phyloP scores from a whole-genome alignment of 2,888 invertebrate species.

The Amphipyra tragopoginis region DNA sequence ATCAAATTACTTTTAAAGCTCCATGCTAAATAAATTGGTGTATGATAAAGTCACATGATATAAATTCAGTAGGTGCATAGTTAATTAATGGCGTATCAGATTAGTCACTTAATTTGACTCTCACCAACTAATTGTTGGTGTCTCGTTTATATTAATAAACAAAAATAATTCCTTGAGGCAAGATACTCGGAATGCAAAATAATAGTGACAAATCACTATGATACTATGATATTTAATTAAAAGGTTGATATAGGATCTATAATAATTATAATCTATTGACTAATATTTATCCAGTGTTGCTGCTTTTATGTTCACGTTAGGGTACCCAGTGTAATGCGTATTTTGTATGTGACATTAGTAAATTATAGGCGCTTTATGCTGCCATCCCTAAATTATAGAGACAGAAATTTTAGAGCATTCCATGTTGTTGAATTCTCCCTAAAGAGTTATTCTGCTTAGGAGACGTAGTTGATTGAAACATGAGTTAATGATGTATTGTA shows the following conservation, averaged over 20 bases:
- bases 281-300: constrained; percentile 70
- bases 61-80: constrained; percentile 38
- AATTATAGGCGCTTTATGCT: constrained; percentile 59
- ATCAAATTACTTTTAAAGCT: constrained; percentile 27
- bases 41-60: constrained; percentile 43
- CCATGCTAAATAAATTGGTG: constrained; percentile 31
- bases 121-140: constrained; percentile 47
- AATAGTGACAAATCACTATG: constrained; percentile 53
- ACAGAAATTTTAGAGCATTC: constrained; percentile 81
- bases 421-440: constrained; percentile 75
- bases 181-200: constrained; percentile 33
- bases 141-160: constrained; percentile 39
- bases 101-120: constrained; percentile 34
- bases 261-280: constrained; percentile 61
- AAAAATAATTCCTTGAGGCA: constrained; percentile 22
- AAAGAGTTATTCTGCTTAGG: constrained; percentile 67
- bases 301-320: constrained; percentile 64
- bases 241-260: constrained; percentile 58
- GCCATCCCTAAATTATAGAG: constrained; percentile 62
- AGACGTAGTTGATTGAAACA: constrained; percentile 70
- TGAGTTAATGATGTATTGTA: constrained; percentile 69
- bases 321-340: constrained; percentile 76
- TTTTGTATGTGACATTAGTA: constrained; percentile 73
- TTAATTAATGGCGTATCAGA: constrained; percentile 42
- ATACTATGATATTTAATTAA: constrained; percentile 57